Evolutionary conservation across 2,888 invertebrate species (phyloP), one percentile per base, ranked within the genome.

Genomic region (Acanthosepion lycidas): DNA sequence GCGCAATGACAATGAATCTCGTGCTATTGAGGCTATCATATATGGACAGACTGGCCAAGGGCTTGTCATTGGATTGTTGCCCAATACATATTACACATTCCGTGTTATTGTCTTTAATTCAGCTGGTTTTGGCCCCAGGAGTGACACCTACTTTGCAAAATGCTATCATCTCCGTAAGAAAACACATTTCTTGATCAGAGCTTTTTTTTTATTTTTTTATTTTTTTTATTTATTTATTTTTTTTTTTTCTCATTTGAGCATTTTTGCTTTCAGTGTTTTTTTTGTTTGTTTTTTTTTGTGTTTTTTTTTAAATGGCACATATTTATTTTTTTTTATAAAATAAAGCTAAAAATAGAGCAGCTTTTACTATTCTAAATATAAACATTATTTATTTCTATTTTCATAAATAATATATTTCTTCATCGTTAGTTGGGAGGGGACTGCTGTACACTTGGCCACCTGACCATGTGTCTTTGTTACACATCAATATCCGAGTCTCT

Each of bases 51-150:
- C 98, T 94, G 98, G 98, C 94, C 98, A 98, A 98, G 99, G 99
- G 0, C 98, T 99, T 5, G 98, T 99, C 96, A 99, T 99, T 26
- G 99, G 99, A 96, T 98, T 99, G 94, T 98, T 98, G 96, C 99
- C 99, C 0, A 98, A 99, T 97, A 99, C 98, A 0, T 98, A 99
- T 97, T 99, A 99, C 97, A 98, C 98, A 96, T 99, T 99, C 0
- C 96, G 99, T 98, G 98, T 99, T 4, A 99, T 99, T 99, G 99
- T 99, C 0, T 99, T 99, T 97, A 99, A 99, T 98, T 98, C 98
- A 0, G 99, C 99, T 8, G 99, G 99, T 4, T 99, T 99, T 97
- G 99, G 99, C 8, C 99, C 99, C 0, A 99, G 99, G 97, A 99
- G 99, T 97, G 99, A 99, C 98, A 98, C 98, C 92, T 99, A 98